Evolutionary conservation across 2,888 invertebrate species (phyloP).

Genomic region (Cecidostiba fungosa): DNA sequence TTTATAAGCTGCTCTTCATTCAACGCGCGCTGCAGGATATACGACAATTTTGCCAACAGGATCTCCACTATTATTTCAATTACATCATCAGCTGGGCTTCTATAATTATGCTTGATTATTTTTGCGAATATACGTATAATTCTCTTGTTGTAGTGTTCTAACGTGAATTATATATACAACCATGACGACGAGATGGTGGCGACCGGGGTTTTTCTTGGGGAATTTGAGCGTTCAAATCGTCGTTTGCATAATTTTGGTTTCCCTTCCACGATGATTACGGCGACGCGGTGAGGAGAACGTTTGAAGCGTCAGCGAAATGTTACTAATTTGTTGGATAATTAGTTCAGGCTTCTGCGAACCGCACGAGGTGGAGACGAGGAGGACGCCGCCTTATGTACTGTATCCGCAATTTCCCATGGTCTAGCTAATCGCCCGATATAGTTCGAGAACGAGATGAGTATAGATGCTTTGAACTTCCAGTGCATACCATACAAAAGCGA

Average conservation of each 20-base stretch:
- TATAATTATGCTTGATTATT: background rate
- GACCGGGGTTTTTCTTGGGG: background rate
- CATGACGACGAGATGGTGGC: background rate
- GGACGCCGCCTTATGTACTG: constrained; percentile 33
- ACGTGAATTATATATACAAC: background rate
- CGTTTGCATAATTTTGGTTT: background rate
- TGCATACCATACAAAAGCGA: background rate
- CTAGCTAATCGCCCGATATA: constrained; percentile 36
- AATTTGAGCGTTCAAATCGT: background rate
- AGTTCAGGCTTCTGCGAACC: constrained; percentile 65
- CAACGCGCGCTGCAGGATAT: background rate
- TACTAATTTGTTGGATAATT: constrained; percentile 71
- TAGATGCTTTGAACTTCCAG: background rate
- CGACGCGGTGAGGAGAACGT: constrained; percentile 9
- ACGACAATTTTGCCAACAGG: background rate
- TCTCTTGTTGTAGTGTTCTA: background rate
- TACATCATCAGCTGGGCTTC: background rate
- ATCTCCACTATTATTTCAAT: background rate
- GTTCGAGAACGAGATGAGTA: background rate
- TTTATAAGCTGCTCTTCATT: background rate
- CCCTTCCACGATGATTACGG: background rate
- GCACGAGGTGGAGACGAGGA: constrained; percentile 48
- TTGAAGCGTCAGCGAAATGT: constrained; percentile 64
- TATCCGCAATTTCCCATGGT: constrained; percentile 55
- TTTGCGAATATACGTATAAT: background rate